A percentile compares a stretch with the other conserved stretches of the same genome.
phyloP scores from a whole-genome alignment of 2,797 vertebrate species.

The Prunella strophiata region DNA sequence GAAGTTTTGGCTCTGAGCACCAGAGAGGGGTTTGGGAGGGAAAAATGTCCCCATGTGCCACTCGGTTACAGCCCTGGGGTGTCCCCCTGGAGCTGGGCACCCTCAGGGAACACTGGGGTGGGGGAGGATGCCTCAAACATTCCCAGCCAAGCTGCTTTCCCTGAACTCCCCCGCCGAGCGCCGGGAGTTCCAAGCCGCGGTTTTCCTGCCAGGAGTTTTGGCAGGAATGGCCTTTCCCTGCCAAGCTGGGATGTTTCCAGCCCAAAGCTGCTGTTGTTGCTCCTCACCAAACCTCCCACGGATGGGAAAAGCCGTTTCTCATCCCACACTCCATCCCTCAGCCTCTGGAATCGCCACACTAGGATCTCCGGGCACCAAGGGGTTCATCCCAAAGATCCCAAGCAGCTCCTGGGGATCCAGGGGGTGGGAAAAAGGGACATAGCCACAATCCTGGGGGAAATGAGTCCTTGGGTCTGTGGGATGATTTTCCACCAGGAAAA shows the following conservation, averaged over 20 bases:
- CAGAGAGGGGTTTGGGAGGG: background rate
- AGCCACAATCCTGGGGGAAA: accelerated
- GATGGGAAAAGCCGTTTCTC: background rate
- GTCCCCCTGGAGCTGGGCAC: background rate
- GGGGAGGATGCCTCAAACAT: background rate
- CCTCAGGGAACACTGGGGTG: accelerated
- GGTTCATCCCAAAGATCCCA: accelerated
- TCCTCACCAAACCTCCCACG: background rate
- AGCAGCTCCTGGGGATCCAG: accelerated
- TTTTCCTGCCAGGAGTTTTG: background rate
- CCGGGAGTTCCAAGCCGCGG: accelerated
- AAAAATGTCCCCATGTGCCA: accelerated
- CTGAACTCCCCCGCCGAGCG: accelerated
- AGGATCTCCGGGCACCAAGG: accelerated
- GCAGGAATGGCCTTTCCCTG: background rate
- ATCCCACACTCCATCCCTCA: accelerated
- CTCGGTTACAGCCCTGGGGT: background rate
- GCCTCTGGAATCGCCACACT: accelerated
- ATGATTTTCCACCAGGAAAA: background rate
- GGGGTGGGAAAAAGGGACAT: background rate
- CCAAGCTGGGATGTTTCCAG: background rate
- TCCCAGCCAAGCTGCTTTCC: background rate
- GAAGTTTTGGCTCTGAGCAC: accelerated
- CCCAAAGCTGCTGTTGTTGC: background rate
- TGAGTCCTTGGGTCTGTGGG: background rate